Evolutionary conservation across 2,113 vertebrate genomes (phyloP), one percentile per base, ranked within the genome.

Genomic region (Tragelaphus strepsiceros): DNA sequence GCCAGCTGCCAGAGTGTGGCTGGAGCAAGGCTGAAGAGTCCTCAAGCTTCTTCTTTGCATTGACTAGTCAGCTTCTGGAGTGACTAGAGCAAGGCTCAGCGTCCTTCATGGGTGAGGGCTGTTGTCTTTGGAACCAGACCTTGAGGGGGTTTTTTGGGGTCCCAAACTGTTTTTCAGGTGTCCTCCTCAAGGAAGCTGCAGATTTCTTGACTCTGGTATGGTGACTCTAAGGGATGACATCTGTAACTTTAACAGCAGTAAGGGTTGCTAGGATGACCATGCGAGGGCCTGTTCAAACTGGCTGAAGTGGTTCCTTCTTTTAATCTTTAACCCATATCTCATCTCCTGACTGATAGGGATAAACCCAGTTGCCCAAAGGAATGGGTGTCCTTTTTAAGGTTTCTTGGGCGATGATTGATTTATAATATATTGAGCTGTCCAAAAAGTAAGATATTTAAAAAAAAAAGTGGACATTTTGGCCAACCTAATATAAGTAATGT

Each of bases 31-130:
- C 64, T 71, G n/a, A 71, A 35, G 64, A 71, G 19, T 71, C 64
- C n/a, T 35, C 64, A 71, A 35, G 17, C n/a, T 71, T 35, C 64
- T 71, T 4, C 64, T 35, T 4, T 35, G 64, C n/a, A 35, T 35
- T 71, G 17, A 71, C 64, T 71, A 35, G 64, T 35, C 17, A 71
- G 9, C 64, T 21, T 21, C 64, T 0, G 9, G n/a, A 71, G 9
- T 21, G 17, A 71, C 17, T 35, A 21, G 64, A 35, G n/a, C 64
- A 35, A 19, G n/a, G n/a, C 32, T 71, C 9, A 35, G 64, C 9
- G 0, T 71, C n/a, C n/a, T 71, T 35, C n/a, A 21, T 35, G 17
- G 17, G n/a, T 35, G n/a, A 71, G 64, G n/a, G 64, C 9, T 0
- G 0, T 35, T 71, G n/a, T 19, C 64, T 71, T 35, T 71, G n/a